These are phyloP conservation scores for Drosophila kepulauana DNA, from an alignment of 1,140 invertebrate species.

Conservation along the genomic window DNA sequence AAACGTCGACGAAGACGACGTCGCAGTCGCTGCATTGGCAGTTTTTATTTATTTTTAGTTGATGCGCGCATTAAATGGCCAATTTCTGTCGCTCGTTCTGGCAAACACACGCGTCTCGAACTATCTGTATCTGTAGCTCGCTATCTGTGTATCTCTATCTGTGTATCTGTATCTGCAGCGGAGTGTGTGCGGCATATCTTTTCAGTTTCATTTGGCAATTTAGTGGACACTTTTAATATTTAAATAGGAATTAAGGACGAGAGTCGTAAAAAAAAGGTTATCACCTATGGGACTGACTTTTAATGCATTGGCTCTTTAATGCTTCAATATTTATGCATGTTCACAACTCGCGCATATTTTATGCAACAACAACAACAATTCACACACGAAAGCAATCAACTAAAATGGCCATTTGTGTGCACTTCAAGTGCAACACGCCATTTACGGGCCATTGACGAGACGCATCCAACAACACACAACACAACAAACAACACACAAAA, in stretches of 20 bases:
- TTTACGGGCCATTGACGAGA: constrained; percentile 48
- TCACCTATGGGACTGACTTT: constrained; percentile 63
- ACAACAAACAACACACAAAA: constrained; percentile 27
- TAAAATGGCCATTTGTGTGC: constrained; percentile 62
- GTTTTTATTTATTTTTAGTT: constrained; percentile 79
- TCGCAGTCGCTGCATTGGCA: constrained; percentile 43
- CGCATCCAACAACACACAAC: constrained; percentile 37
- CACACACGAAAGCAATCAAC: constrained; percentile 18
- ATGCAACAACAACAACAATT: constrained; percentile 45
- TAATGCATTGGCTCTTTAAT: constrained; percentile 75
- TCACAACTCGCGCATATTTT: constrained; percentile 61
- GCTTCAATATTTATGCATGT: constrained; percentile 66
- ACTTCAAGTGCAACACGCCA: constrained; percentile 73
- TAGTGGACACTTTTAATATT: constrained; percentile 19
- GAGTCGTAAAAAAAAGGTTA: constrained; percentile 68
- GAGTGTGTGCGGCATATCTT: constrained; percentile 3
- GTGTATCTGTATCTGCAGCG: background rate
- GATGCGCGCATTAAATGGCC: constrained; percentile 75
- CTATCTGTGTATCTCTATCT: constrained; percentile 1
- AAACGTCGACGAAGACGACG: constrained; percentile 22
- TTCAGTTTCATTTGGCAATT: constrained; percentile 21
- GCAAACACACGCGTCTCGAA: constrained; percentile 5
- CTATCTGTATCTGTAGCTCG: constrained; percentile 4
- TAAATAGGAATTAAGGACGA: constrained; percentile 25
- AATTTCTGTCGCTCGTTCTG: constrained; percentile 44